These are phyloP conservation scores for Thrips palmi DNA, from an alignment of 1,140 invertebrate genomes.

Conservation along the genomic window DNA sequence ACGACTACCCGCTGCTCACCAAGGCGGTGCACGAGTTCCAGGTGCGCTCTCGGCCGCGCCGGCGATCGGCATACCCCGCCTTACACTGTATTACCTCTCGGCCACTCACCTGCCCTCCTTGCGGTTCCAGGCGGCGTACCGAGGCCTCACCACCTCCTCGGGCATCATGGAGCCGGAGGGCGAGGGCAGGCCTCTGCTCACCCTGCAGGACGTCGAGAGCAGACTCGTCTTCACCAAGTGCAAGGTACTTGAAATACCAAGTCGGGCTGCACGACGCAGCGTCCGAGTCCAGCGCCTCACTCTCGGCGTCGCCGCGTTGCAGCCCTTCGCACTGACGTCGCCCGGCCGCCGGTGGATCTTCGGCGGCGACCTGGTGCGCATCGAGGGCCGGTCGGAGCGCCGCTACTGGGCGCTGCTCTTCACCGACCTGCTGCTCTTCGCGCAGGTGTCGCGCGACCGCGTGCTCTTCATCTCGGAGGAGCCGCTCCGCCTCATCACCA, in stretches of 20 bases:
- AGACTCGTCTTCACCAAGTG: constrained; percentile 70
- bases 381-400: constrained; percentile 58
- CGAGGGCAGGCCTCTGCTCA: constrained; percentile 56
- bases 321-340: constrained; percentile 61
- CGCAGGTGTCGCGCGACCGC: constrained; percentile 62
- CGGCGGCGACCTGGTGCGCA: constrained; percentile 58
- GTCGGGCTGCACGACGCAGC: neutral
- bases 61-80: too few relatives aligned
- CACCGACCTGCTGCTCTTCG: constrained; percentile 63
- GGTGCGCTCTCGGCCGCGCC: too few relatives aligned
- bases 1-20: constrained; percentile 24
- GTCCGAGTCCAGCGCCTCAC: neutral
- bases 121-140: constrained; percentile 31
- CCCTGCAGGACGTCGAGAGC: constrained; percentile 63
- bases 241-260: constrained; percentile 32
- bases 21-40: constrained; percentile 28
- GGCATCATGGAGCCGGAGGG: constrained; percentile 65
- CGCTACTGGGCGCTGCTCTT: constrained; percentile 70
- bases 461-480: constrained; percentile 75
- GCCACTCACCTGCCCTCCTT: too few relatives aligned
- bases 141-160: constrained; percentile 59
- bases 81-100: too few relatives aligned
- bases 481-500: constrained; percentile 51
- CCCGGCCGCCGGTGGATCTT: constrained; percentile 74
- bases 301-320: constrained; percentile 17